phyloP scores from a whole-genome alignment of 2,888 invertebrate species.

The Philhelius pedissequus region DNA sequence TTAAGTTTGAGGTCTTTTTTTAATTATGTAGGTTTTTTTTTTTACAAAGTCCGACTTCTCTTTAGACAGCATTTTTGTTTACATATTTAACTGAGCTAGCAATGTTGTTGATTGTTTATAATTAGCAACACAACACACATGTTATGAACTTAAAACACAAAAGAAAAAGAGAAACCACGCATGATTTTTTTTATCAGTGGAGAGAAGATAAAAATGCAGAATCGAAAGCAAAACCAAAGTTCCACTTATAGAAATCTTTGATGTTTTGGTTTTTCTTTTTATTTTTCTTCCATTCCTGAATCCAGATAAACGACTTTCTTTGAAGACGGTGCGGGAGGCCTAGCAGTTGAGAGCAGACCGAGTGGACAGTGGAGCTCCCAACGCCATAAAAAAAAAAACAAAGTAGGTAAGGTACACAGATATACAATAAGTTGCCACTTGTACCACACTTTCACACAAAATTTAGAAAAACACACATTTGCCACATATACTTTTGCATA shows the following conservation, averaged over 20 bases:
- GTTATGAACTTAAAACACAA: conserved; percentile 22
- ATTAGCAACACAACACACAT: not conserved
- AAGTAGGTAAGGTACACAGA: not conserved
- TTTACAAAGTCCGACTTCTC: no score
- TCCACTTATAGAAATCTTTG: conserved; percentile 57
- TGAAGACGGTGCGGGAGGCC: conserved; percentile 58
- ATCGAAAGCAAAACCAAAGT: conserved; percentile 62
- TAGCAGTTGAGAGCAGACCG: conserved; percentile 30
- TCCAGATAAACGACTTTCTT: conserved; percentile 68
- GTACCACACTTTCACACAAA: not conserved
- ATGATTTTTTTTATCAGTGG: conserved; percentile 11
- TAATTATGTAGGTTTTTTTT: no score
- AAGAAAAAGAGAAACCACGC: not conserved
- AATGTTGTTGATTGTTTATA: not conserved
- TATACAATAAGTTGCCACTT: not conserved
- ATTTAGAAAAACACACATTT: conserved; percentile 26
- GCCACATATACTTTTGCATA: conserved; percentile 17
- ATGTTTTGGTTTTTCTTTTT: not conserved
- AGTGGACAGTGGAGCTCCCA: conserved; percentile 32
- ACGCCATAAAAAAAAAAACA: conserved; percentile 39
- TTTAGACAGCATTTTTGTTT: no score
- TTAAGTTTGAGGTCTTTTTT: no score
- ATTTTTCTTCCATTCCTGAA: conserved; percentile 30
- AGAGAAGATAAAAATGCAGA: conserved; percentile 36
- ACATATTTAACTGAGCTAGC: no score